Evolutionary conservation across 2,888 invertebrate species (phyloP).

Genomic region (Eubasilissa splendida): DNA sequence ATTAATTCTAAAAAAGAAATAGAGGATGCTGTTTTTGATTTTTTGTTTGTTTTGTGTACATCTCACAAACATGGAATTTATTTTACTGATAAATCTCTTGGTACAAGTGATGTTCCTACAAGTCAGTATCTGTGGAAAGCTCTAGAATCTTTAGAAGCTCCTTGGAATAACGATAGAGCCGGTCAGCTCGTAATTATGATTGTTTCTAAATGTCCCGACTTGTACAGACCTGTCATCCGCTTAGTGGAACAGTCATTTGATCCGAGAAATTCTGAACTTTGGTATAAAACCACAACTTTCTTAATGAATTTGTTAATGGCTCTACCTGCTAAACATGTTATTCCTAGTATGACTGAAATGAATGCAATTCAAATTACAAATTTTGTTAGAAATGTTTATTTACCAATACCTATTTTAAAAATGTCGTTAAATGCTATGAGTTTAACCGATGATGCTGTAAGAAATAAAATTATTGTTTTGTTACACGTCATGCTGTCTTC

Average conservation of each 20-base stretch:
- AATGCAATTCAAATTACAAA: slow-evolving; percentile 71
- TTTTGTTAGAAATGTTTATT: slow-evolving; percentile 69
- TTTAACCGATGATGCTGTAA: slow-evolving; percentile 65
- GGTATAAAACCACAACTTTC: slow-evolving; percentile 71
- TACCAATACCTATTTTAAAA: slow-evolving; percentile 71
- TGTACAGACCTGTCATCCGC: slow-evolving; percentile 76
- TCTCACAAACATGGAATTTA: slow-evolving; percentile 84
- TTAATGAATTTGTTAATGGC: slow-evolving; percentile 67
- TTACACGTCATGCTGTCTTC: slow-evolving; percentile 74
- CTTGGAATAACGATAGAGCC: slow-evolving; percentile 80
- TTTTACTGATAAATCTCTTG: slow-evolving; percentile 80
- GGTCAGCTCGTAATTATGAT: slow-evolving; percentile 77
- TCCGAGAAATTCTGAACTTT: slow-evolving; percentile 73
- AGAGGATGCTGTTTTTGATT: slow-evolving; percentile 75
- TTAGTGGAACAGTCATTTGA: slow-evolving; percentile 76
- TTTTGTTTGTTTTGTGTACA: slow-evolving; percentile 83
- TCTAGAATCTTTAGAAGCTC: slow-evolving; percentile 76
- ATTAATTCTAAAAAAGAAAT: slow-evolving; percentile 68
- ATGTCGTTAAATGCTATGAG: slow-evolving; percentile 65
- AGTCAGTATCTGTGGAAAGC: slow-evolving; percentile 77
- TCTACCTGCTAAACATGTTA: slow-evolving; percentile 70
- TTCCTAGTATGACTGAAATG: slow-evolving; percentile 68
- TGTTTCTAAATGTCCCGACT: slow-evolving; percentile 80
- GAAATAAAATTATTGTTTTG: slow-evolving; percentile 69
- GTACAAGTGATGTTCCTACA: slow-evolving; percentile 73